phyloP scores from a whole-genome alignment of 2,797 vertebrate genomes.

The Propithecus deckenii region DNA sequence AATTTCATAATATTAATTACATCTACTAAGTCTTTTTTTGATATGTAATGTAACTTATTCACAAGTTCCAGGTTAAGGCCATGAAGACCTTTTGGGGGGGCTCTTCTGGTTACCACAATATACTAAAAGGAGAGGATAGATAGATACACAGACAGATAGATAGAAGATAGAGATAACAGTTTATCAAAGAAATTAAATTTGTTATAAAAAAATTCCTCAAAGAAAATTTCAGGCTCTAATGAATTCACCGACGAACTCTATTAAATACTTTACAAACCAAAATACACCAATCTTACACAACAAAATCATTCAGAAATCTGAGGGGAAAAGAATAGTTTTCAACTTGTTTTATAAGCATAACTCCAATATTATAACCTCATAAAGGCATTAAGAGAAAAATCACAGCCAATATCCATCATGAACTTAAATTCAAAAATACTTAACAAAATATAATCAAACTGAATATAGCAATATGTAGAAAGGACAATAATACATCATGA shows the following conservation, averaged over 20 bases:
- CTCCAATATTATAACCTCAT: not conserved
- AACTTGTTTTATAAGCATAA: not conserved
- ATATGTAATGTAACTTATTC: not conserved
- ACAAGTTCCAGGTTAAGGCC: not conserved
- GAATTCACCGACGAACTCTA: not conserved
- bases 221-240: not conserved
- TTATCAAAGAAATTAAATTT: not conserved
- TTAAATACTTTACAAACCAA: not conserved
- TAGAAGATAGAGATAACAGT: not conserved
- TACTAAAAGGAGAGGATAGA: not conserved
- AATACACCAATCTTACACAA: not conserved
- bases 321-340: not conserved
- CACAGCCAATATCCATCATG: not conserved
- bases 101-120: not conserved
- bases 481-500: not conserved
- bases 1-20: not conserved
- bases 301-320: not conserved
- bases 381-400: constrained; percentile 18
- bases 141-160: not conserved
- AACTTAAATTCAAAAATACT: not conserved
- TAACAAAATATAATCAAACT: not conserved
- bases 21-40: not conserved
- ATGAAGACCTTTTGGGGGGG: not conserved
- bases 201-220: not conserved
- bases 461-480: not conserved